These are phyloP conservation scores for Melanogrammus aeglefinus DNA, from an alignment of 2,797 vertebrate species.

Conservation along the genomic window DNA sequence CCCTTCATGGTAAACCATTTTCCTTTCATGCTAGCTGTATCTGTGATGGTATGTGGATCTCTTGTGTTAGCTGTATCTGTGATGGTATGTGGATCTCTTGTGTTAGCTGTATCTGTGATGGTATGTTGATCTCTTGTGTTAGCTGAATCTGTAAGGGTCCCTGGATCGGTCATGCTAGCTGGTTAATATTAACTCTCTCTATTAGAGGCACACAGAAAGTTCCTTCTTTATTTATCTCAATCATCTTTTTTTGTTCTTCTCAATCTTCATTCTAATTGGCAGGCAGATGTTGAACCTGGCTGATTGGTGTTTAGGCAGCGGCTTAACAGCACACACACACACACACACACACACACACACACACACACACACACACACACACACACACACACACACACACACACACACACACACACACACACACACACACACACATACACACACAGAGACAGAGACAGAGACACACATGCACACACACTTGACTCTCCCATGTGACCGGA, in stretches of 20 bases:
- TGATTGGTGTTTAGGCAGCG: slow-evolving; percentile 46
- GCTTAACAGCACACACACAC: slow-evolving; percentile 36
- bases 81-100: background rate
- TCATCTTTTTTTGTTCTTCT: slow-evolving; percentile 10
- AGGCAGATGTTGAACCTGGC: slow-evolving; percentile 55
- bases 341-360: slow-evolving; percentile 3
- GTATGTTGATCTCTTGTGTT: background rate
- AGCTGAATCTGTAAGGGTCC: background rate
- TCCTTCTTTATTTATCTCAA: slow-evolving; percentile 11
- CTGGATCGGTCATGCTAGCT: too few relatives aligned
- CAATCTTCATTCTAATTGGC: slow-evolving; percentile 35
- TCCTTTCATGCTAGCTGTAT: background rate
- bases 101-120: background rate
- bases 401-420: slow-evolving; percentile 4
- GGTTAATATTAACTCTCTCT: background rate
- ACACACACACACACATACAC: slow-evolving; percentile 2
- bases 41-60: background rate
- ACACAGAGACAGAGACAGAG: background rate
- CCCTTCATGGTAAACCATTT: background rate
- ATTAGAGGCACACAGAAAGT: background rate
- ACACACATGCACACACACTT: background rate
- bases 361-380: background rate
- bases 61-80: background rate
- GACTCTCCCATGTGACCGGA: slow-evolving; percentile 36
- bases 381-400: background rate